These are phyloP conservation scores for Chloroceryle aenea DNA, from an alignment of 2,113 vertebrate species.

Conservation along the genomic window DNA sequence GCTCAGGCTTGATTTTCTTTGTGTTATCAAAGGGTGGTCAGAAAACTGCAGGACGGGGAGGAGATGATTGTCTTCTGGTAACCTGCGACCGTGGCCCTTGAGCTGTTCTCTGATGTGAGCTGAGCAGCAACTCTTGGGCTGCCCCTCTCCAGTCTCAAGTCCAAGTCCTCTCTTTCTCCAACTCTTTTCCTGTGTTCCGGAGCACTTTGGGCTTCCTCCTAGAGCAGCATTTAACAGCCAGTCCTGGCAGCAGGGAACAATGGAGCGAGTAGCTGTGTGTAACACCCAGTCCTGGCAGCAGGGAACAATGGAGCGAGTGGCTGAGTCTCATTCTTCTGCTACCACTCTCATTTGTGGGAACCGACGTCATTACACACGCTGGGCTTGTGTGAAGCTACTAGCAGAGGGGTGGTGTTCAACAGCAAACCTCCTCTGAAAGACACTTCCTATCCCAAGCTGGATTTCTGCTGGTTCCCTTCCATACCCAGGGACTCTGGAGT, in stretches of 20 bases:
- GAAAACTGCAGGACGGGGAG: background rate
- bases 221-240: background rate
- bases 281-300: background rate
- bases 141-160: background rate
- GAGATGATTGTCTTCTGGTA: background rate
- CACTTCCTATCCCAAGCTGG: background rate
- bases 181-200: background rate
- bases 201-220: background rate
- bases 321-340: background rate
- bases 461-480: background rate
- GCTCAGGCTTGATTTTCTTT: background rate
- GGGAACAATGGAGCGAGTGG: background rate
- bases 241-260: background rate
- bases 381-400: background rate
- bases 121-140: background rate
- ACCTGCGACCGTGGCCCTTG: accelerated
- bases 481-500: background rate
- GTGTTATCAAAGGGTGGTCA: background rate
- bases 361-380: accelerated
- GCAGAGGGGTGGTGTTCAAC: background rate
- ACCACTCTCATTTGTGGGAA: background rate
- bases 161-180: background rate
- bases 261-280: background rate
- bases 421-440: background rate
- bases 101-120: background rate